Percentiles rank a stretch among this genome's conserved stretches.
Evolutionary conservation across 2,113 vertebrate genomes (phyloP).

Genomic region (Spheniscus mendiculus): DNA sequence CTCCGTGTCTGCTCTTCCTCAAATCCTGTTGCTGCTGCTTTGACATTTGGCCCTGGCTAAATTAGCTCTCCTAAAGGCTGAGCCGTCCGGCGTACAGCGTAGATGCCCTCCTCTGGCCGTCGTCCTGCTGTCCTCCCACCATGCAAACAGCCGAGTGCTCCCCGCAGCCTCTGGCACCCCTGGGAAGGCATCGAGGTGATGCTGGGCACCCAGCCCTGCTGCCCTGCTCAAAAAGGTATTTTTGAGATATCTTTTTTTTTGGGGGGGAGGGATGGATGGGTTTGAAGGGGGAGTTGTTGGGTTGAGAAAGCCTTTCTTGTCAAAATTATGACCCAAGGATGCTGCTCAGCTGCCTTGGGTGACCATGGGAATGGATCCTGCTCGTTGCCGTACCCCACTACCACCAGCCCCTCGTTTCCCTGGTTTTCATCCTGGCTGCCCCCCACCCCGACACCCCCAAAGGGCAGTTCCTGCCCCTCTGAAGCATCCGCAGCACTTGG

Average conservation of each 20-base stretch:
- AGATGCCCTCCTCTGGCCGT: fast-evolving
- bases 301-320: background rate
- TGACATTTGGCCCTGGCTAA: background rate
- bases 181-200: background rate
- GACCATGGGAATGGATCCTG: background rate
- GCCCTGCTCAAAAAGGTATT: background rate
- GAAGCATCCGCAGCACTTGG: background rate
- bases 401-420: background rate
- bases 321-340: background rate
- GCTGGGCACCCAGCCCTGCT: background rate
- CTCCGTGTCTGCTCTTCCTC: background rate
- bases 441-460: background rate
- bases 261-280: background rate
- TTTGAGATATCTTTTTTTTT: too few relatives aligned
- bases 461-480: background rate
- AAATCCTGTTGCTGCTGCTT: background rate
- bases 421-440: background rate
- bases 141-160: background rate
- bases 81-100: fast-evolving
- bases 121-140: background rate
- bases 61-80: background rate
- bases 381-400: fast-evolving
- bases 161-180: background rate
- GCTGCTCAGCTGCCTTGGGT: background rate
- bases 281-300: background rate